Conservation (phyloP, 35 echinoderm and acorn worm species). For the Stichopus chloronotus region DNA sequence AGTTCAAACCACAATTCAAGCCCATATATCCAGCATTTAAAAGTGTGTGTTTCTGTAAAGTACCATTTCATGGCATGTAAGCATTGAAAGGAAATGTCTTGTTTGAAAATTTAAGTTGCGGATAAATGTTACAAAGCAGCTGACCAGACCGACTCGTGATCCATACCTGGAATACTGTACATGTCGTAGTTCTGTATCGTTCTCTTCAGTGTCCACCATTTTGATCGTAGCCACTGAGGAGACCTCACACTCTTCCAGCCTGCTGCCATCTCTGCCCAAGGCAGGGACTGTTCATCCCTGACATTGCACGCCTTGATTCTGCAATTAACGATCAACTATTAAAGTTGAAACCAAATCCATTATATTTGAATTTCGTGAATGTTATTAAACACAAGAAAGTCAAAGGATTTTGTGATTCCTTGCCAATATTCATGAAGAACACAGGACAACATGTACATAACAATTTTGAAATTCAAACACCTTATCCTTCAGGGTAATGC, state of each 20-base stretch:
- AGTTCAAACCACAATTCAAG: no score
- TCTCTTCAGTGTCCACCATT: slow-evolving; percentile 96
- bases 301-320: slow-evolving; percentile 69
- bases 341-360: neutral
- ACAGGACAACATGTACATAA: no score
- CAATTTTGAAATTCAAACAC: no score
- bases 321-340: neutral
- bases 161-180: slow-evolving; percentile 65
- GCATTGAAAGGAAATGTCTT: no score
- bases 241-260: slow-evolving; percentile 96
- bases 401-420: no score
- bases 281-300: slow-evolving; percentile 67
- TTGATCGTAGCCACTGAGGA: slow-evolving; percentile 94
- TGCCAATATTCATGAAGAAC: no score
- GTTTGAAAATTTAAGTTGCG: no score
- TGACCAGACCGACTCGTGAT: neutral
- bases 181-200: slow-evolving; percentile 68
- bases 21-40: no score
- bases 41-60: no score
- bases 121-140: no score
- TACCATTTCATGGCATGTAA: no score
- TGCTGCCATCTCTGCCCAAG: slow-evolving; percentile 84
- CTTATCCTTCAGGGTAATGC: no score
- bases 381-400: neutral
- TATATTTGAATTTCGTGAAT: neutral